Conservation (phyloP, 2,113 vertebrate genomes). For the Tragulus kanchil region DNA sequence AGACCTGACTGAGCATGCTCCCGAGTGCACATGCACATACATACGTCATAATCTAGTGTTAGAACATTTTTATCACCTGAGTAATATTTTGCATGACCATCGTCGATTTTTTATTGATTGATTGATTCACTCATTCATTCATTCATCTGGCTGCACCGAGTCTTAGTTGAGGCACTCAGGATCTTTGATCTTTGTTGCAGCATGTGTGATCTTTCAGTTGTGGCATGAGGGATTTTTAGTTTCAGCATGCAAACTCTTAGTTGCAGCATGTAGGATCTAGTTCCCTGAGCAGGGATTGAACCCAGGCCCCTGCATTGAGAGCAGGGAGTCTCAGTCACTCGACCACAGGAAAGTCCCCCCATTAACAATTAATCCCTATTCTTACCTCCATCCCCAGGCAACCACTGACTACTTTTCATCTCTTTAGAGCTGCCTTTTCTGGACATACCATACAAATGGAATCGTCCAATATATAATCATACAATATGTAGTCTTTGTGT, state of each 20-base stretch:
- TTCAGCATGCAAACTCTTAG: background rate
- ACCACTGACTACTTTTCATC: background rate
- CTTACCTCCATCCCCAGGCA: background rate
- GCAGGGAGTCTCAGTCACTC: background rate
- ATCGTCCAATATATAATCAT: background rate
- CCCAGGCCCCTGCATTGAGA: background rate
- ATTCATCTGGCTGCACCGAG: background rate
- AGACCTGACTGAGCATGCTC: background rate
- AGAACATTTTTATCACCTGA: conserved; percentile 6
- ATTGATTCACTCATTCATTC: background rate
- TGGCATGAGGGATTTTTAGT: background rate
- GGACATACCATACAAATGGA: background rate
- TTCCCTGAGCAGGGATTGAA: background rate
- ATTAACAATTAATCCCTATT: background rate
- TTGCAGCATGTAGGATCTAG: background rate
- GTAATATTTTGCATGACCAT: background rate
- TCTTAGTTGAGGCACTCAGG: background rate
- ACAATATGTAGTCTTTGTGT: background rate
- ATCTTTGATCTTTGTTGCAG: background rate
- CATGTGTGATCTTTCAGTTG: background rate
- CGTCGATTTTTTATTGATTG: background rate
- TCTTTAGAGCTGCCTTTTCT: background rate
- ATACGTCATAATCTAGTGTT: background rate
- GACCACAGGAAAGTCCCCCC: background rate
- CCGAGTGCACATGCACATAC: fast-evolving